phyloP scores from a whole-genome alignment of 2,888 invertebrate species.

The Caenorhabditis macrosperma region DNA sequence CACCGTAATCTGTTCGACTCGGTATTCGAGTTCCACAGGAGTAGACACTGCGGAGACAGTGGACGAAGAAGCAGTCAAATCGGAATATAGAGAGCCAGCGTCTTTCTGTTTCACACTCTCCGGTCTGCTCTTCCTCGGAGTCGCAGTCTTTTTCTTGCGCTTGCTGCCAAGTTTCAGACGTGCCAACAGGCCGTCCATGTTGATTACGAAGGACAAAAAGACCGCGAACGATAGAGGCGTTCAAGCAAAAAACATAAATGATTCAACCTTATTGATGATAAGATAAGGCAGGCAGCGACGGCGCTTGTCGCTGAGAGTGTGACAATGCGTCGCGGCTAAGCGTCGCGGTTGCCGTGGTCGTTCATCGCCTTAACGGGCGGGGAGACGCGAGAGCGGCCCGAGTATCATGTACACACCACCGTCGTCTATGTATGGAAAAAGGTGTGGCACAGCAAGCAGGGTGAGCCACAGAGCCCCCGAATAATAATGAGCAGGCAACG shows the following conservation, averaged over 20 bases:
- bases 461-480: constrained; percentile 1
- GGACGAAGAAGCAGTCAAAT: constrained; percentile 38
- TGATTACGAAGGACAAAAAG: neutral
- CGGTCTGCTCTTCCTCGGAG: constrained; percentile 25
- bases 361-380: constrained; percentile 57
- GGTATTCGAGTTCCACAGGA: constrained; percentile 13
- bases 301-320: constrained; percentile 16
- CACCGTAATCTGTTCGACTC: constrained; percentile 6
- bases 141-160: constrained; percentile 36
- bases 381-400: constrained; percentile 21
- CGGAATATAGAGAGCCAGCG: constrained; percentile 37
- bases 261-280: constrained; percentile 37
- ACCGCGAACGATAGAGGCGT: constrained; percentile 24
- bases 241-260: constrained; percentile 50
- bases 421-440: constrained; percentile 37
- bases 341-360: constrained; percentile 56
- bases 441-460: constrained; percentile 39
- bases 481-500: constrained; percentile 43
- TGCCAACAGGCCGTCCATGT: constrained; percentile 48
- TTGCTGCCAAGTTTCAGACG: constrained; percentile 51
- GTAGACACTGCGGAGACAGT: constrained; percentile 42
- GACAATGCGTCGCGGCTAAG: constrained; percentile 54
- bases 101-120: constrained; percentile 32
- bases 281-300: constrained; percentile 38
- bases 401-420: constrained; percentile 54